Evolutionary conservation across 2,113 vertebrate genomes (phyloP), one percentile per base, ranked within the genome.

Genomic region (Rhinoptilus africanus): DNA sequence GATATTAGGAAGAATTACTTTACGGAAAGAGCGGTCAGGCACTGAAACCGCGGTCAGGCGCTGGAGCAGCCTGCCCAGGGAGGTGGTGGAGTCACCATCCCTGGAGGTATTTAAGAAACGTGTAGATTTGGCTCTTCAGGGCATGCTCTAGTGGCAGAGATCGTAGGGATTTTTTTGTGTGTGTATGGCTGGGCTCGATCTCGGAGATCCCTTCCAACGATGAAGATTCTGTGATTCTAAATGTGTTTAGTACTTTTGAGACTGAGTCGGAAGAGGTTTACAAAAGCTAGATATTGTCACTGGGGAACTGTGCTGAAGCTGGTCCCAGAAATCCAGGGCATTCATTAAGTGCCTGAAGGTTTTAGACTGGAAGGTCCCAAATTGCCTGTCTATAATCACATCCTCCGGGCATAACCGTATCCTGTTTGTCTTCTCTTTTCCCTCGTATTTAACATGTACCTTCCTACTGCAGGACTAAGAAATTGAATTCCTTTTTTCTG

Each of bases 401-500:
- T 80, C 57, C 53, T 85, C 18, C 0, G 12, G 48, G 68, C 39
- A 72, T 53, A 74, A 78, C 56, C 62, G 7, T 68, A 92, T 85
- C 87, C 90, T 79, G 24, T 93, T 95, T 89, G 62, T 93, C 60
- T 90, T 92, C 56, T 35, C 24, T 79, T 85, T 92, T 85, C 59
- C 64, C 35, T 92, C 88, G 77, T 81, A 4, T 93, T 96, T 96
- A 73, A 95, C 92, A 77, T 35, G 32, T 41, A 32, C 79, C 68
- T 87, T 92, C 59, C 72, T 51, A 7, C 20, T 59, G 34, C 81
- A 48, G 81, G 39, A 34, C 64, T 28, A 32, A 92, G 94, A 89
- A 95, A 93, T 68, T 89, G 74, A 96, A 95, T 95, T 96, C 54
- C 69, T 80, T 91, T 85, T 85, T 96, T 91, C 84, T 83, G 88